phyloP scores from a whole-genome alignment of 2,113 vertebrate species.

The Rhineura floridana region DNA sequence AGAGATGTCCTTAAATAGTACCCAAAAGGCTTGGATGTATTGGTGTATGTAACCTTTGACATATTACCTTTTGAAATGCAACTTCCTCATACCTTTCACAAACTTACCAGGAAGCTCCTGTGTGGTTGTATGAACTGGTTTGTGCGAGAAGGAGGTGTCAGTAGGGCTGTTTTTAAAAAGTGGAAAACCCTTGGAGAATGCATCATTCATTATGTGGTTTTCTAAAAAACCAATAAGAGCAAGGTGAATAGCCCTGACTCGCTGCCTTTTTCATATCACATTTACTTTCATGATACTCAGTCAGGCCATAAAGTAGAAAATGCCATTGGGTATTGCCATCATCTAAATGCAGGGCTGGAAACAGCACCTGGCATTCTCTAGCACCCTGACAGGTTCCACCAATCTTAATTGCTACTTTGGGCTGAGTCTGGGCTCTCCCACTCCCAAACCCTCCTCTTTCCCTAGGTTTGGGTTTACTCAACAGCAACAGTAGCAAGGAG shows the following conservation, averaged over 20 bases:
- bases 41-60: neutral
- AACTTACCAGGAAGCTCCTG: neutral
- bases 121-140: neutral
- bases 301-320: neutral
- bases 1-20: too few relatives aligned
- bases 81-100: too few relatives aligned
- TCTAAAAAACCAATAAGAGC: too few relatives aligned
- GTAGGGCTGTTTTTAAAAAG: neutral
- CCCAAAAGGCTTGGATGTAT: neutral
- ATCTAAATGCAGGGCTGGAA: neutral
- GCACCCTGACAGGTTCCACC: neutral
- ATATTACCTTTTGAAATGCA: too few relatives aligned
- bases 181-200: neutral
- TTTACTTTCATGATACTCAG: neutral
- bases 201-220: neutral
- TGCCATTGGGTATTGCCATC: neutral
- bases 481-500: neutral
- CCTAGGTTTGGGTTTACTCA: neutral
- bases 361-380: neutral
- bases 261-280: neutral
- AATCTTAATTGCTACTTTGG: neutral
- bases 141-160: neutral
- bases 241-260: too few relatives aligned
- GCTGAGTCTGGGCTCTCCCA: neutral
- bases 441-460: neutral